These are phyloP conservation scores for Nysson spinosus DNA, from an alignment of 2,888 invertebrate genomes.

Conservation along the genomic window DNA sequence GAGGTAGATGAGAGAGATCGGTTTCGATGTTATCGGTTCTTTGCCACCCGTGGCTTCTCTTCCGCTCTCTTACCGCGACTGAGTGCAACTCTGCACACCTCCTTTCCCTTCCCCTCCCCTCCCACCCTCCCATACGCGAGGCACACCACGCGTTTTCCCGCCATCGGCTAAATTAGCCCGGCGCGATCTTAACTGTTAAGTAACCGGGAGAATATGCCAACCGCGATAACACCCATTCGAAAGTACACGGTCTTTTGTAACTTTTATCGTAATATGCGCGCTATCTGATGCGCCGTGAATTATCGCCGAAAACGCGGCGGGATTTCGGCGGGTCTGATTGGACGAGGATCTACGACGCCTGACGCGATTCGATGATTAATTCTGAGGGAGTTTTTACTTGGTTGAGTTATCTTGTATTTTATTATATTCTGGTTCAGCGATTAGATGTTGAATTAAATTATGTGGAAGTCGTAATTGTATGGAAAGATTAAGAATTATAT, in stretches of 20 bases:
- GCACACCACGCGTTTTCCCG: constrained; percentile 11
- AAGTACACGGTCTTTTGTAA: neutral
- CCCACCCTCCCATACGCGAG: neutral
- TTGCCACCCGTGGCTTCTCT: constrained; percentile 71
- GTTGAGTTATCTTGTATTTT: too few relatives aligned
- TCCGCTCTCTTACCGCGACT: constrained; percentile 59
- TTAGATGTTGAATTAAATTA: too few relatives aligned
- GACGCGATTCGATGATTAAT: too few relatives aligned
- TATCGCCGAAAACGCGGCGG: neutral
- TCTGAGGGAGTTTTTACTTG: too few relatives aligned
- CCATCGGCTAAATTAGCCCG: constrained; percentile 30
- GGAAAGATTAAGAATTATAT: too few relatives aligned
- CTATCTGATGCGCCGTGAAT: too few relatives aligned
- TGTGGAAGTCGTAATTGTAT: too few relatives aligned
- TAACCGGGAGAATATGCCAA: neutral
- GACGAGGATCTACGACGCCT: constrained; percentile 29
- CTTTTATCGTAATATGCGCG: too few relatives aligned
- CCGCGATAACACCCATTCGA: neutral
- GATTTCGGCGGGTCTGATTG: too few relatives aligned
- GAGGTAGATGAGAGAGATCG: constrained; percentile 66
- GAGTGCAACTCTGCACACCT: constrained; percentile 5
- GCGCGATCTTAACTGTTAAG: constrained; percentile 24
- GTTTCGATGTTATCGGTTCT: constrained; percentile 69
- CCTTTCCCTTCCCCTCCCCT: constrained; percentile 1
- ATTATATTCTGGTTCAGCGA: too few relatives aligned